Percentiles rank a stretch among this genome's conserved stretches.
These are phyloP conservation scores for Synergus umbraculus DNA, from an alignment of 2,888 invertebrate genomes.

Conservation along the genomic window DNA sequence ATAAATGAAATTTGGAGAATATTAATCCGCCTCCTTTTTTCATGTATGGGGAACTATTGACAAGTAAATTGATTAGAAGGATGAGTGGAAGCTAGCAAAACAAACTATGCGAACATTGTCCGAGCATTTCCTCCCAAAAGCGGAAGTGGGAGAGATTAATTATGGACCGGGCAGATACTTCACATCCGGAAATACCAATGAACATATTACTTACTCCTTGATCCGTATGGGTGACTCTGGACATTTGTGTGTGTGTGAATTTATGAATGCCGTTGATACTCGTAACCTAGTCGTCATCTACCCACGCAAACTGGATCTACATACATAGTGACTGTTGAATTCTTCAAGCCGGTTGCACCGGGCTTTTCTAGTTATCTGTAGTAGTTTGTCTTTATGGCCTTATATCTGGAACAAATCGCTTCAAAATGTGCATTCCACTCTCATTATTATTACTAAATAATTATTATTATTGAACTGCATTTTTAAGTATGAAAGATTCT, in stretches of 20 bases:
- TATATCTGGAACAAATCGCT: constrained; percentile 2
- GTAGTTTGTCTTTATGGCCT: constrained; percentile 13
- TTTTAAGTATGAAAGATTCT: too few relatives aligned
- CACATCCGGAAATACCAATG: constrained; percentile 34
- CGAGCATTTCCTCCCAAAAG: constrained; percentile 21
- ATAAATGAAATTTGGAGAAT: too few relatives aligned
- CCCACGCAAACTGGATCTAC: constrained; percentile 51
- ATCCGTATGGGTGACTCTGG: constrained; percentile 6
- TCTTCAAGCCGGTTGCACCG: constrained; percentile 31
- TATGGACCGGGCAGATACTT: constrained; percentile 33
- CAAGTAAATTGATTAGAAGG: background rate
- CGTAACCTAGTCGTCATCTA: constrained; percentile 55
- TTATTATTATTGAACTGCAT: too few relatives aligned
- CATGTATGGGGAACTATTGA: too few relatives aligned
- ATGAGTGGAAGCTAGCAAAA: background rate
- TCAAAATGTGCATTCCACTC: background rate
- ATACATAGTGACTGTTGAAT: constrained; percentile 19
- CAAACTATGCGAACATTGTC: constrained; percentile 20
- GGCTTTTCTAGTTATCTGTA: constrained; percentile 26
- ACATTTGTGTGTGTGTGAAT: background rate
- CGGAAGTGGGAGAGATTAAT: constrained; percentile 37
- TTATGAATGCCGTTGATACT: constrained; percentile 34
- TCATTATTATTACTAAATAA: too few relatives aligned
- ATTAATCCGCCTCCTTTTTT: too few relatives aligned
- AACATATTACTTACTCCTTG: constrained; percentile 21